phyloP scores from a whole-genome alignment of 2,797 vertebrate genomes.

The Gephyroberyx darwinii region DNA sequence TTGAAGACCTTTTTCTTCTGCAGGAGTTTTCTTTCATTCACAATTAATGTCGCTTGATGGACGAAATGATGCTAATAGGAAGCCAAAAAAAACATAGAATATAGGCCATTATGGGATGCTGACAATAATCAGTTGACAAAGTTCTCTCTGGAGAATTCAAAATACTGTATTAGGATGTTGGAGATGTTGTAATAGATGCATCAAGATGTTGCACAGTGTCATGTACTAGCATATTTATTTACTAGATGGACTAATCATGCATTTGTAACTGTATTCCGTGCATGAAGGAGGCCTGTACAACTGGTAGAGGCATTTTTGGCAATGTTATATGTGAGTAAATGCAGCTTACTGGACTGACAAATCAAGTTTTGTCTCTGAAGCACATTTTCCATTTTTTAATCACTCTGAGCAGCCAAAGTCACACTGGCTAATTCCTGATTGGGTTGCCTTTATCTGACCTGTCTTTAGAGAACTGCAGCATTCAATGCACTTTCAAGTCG shows the following conservation, averaged over 20 bases:
- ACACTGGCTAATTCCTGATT: neutral
- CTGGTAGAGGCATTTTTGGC: neutral
- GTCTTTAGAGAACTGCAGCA: no score
- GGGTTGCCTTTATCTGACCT: neutral
- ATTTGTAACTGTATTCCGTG: neutral
- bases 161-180: constrained; percentile 41
- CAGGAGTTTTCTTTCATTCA: constrained; percentile 86
- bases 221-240: constrained; percentile 26
- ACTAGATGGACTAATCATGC: neutral
- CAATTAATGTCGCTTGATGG: constrained; percentile 88
- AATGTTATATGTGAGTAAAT: neutral
- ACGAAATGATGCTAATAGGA: constrained; percentile 89
- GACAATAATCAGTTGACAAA: constrained; percentile 49
- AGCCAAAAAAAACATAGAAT: constrained; percentile 69
- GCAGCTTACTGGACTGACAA: neutral
- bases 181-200: constrained; percentile 19
- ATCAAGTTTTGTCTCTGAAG: neutral
- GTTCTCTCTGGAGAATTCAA: constrained; percentile 24
- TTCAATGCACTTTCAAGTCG: neutral
- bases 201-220: neutral
- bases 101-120: constrained; percentile 57
- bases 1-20: constrained; percentile 86
- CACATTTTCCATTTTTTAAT: neutral
- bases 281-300: neutral
- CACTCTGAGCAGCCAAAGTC: neutral